Evolutionary conservation across 2,113 vertebrate genomes (phyloP).

Genomic region (Nicator chloris): DNA sequence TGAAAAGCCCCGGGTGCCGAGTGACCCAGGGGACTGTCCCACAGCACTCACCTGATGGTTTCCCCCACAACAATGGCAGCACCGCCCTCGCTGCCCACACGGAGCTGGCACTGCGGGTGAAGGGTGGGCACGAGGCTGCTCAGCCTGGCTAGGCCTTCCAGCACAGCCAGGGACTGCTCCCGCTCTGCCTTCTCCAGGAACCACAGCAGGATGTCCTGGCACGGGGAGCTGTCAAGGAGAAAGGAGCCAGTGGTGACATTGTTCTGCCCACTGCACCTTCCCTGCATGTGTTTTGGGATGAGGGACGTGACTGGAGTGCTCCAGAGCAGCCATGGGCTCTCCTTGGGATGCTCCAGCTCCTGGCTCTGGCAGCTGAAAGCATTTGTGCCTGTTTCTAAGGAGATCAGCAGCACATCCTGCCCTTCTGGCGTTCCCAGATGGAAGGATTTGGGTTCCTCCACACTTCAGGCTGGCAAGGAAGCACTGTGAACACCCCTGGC

Average conservation of each 20-base stretch:
- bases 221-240: constrained; percentile 75
- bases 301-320: not conserved
- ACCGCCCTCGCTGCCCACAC: constrained; percentile 79
- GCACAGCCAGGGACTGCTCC: constrained; percentile 53
- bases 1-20: not conserved
- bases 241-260: not conserved
- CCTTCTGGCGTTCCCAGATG: not conserved
- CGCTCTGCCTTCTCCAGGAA: constrained; percentile 78
- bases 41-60: constrained; percentile 73
- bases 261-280: not conserved
- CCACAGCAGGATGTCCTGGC: constrained; percentile 91
- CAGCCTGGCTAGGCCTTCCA: constrained; percentile 78
- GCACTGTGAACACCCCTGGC: not conserved
- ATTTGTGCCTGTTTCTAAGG: not conserved
- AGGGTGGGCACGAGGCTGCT: constrained; percentile 31
- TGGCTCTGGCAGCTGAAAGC: not conserved
- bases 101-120: constrained; percentile 72
- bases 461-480: not conserved
- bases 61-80: constrained; percentile 65
- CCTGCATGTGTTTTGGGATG: accelerated
- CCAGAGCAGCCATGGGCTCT: accelerated
- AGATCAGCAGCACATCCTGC: not conserved
- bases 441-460: not conserved
- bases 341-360: not conserved
- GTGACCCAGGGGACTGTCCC: not conserved